Conservation (phyloP, 2,888 invertebrate genomes). For the Trichacis sp. region DNA sequence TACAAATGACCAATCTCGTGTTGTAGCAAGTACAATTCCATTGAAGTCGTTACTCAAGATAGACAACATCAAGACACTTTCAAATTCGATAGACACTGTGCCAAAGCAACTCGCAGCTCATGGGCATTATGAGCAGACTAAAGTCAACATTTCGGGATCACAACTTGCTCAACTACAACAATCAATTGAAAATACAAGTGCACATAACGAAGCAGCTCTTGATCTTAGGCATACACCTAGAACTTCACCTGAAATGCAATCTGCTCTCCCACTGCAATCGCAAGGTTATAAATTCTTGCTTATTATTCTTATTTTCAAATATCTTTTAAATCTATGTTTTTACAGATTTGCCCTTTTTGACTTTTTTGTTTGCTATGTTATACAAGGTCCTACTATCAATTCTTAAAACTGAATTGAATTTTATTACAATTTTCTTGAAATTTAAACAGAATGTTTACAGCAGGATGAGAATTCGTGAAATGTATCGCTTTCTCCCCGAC, state of each 20-base stretch:
- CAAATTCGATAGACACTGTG: slow-evolving; percentile 56
- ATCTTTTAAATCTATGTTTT: too few species aligned
- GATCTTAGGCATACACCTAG: slow-evolving; percentile 62
- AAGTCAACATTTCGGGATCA: slow-evolving; percentile 61
- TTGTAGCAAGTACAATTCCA: slow-evolving; percentile 56
- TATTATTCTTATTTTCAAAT: background rate
- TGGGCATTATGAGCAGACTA: slow-evolving; percentile 60
- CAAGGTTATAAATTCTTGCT: slow-evolving; percentile 49
- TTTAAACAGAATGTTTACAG: too few species aligned
- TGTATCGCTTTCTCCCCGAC: background rate
- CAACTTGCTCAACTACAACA: slow-evolving; percentile 62
- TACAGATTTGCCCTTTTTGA: too few species aligned
- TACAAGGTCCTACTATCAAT: too few species aligned
- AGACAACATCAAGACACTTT: slow-evolving; percentile 60
- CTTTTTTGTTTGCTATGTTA: too few species aligned
- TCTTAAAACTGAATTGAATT: too few species aligned
- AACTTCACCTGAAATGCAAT: slow-evolving; percentile 57
- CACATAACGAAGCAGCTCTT: slow-evolving; percentile 58
- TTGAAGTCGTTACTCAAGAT: slow-evolving; percentile 60
- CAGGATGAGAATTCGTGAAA: too few species aligned
- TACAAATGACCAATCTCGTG: slow-evolving; percentile 72
- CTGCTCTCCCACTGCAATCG: slow-evolving; percentile 57
- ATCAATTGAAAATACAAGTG: slow-evolving; percentile 57
- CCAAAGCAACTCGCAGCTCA: slow-evolving; percentile 49
- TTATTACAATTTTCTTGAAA: too few species aligned